Evolutionary conservation across 2,888 invertebrate genomes (phyloP), one percentile per base, ranked within the genome.

Genomic region (Troglohyphantes excavatus): DNA sequence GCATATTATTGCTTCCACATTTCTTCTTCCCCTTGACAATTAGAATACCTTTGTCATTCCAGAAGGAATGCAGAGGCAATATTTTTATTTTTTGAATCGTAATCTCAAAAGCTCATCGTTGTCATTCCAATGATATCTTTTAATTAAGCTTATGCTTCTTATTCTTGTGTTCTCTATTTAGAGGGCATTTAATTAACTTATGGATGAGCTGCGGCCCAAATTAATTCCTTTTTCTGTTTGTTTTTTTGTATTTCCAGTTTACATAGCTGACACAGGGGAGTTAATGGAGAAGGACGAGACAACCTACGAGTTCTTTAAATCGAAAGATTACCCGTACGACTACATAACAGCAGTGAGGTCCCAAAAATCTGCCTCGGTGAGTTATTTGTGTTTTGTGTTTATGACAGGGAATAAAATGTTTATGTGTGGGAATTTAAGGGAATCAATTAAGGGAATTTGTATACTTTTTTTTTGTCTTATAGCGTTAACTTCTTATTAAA

Each of bases 261-360:
- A 86, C 59, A 53, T 83, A 27, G 59, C 85, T 13, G 84, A 78
- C 43, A 59, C 73, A 26, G 85, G 85, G 13, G 85, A 90, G 65
- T 39, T 90, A 3, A 67, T 67, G 2, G 82, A 39, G 13, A 90
- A 90, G n/a, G 85, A 90, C 53, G 90, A 90, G 39, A 84, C 79
- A 9, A 90, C 90, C 1, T 90, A 90, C 26, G 90, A 90, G 33
- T 90, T 90, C 65, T 81, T 90, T 43, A 90, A 90, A 29, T 59
- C 90, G 17, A 90, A 84, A 29, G 90, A 90, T 68, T 90, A 90
- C 73, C 79, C 90, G 5, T 90, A 90, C 67, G 90, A 90, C 75
- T 90, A 85, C 23, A 90, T 90, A 79, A 90, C 90, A 21, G 85
- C 90, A 26, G 85, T 90, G 11, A 63, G 90, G 29, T 67, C 83